Base-by-base conservation (phyloP, 1,140 invertebrate species). In the Orius insidiosus region DNA sequence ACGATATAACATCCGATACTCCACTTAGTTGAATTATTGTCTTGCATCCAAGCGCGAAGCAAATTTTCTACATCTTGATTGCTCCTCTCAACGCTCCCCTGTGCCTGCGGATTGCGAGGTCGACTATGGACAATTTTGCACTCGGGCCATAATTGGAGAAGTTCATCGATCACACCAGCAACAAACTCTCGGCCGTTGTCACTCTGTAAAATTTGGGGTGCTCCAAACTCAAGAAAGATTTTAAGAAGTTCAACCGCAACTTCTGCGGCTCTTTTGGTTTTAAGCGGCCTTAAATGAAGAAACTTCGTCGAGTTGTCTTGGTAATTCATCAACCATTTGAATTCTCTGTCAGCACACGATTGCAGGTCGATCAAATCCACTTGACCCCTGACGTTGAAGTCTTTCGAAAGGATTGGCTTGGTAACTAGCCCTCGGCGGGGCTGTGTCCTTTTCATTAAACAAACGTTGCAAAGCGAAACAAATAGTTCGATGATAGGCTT, bases 221-320 rank as follows among this genome's bases (percentile, higher is more conserved):
- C 40, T 11, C 40, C 40, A 18, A 42, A 15, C 9, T 6, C 7
- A 36, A 11, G n/a, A 15, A 24, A 34, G n/a, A 45, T 33, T 5
- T 15, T 14, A 13, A 36, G n/a, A 8, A 44, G 31, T 31, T 32
- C 11, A 30, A 31, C n/a, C 13, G 19, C 19, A 13, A 44, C 42
- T 30, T 44, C 42, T n/a, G n/a, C n/a, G n/a, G n/a, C n/a, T n/a
- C n/a, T n/a, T n/a, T n/a, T n/a, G n/a, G n/a, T n/a, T n/a, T 32
- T 44, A 13, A 19, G 24, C 24, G 19, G 13, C 11, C n/a, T 10
- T 11, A 42, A 16, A 42, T 8, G 5, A 5, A 42, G 8, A 9
- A 42, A 42, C 19, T 42, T 42, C 7, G 36, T 38, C 6, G 15
- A 5, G 15, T 38, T 10, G 36, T 38, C 36, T 11, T 38, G 36